These are phyloP conservation scores for Trissonchulus latispiculum DNA, from an alignment of 2,888 invertebrate genomes.

Conservation along the genomic window DNA sequence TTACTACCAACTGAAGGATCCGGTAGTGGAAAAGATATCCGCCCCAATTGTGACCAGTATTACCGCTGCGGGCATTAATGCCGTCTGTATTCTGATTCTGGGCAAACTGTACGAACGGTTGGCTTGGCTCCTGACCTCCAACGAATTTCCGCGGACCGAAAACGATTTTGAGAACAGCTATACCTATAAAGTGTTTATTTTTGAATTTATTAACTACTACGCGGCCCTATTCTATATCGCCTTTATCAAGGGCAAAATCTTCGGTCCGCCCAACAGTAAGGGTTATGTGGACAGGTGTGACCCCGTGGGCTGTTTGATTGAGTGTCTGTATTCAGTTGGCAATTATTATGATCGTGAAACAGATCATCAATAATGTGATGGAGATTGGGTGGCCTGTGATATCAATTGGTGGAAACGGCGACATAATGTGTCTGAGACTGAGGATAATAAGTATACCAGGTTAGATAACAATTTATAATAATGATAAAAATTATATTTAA, in stretches of 20 bases:
- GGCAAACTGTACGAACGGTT: constrained; percentile 51
- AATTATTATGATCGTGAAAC: constrained; percentile 90
- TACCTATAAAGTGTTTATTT: constrained; percentile 73
- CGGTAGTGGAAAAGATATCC: constrained; percentile 13
- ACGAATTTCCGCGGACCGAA: constrained; percentile 60
- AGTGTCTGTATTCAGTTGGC: constrained; percentile 80
- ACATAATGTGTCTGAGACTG: constrained; percentile 20
- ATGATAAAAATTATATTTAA: too few species aligned
- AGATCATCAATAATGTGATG: constrained; percentile 44
- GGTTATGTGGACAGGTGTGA: constrained; percentile 57
- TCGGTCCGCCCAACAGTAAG: neutral
- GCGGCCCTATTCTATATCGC: constrained; percentile 94
- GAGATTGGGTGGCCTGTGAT: constrained; percentile 22
- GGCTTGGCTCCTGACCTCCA: constrained; percentile 23
- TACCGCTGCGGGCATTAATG: constrained; percentile 82
- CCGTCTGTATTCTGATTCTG: constrained; percentile 81
- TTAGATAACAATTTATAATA: constrained; percentile 61
- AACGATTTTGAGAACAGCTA: constrained; percentile 86
- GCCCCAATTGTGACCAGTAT: constrained; percentile 84
- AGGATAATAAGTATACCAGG: constrained; percentile 22
- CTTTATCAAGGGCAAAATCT: constrained; percentile 56
- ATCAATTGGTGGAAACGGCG: constrained; percentile 22
- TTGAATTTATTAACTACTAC: constrained; percentile 91
- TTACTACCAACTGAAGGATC: constrained; percentile 17
- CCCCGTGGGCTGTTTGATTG: constrained; percentile 78